phyloP scores from a whole-genome alignment of 92 coral and sea anemone species.

The Palythoa heliodiscus region DNA sequence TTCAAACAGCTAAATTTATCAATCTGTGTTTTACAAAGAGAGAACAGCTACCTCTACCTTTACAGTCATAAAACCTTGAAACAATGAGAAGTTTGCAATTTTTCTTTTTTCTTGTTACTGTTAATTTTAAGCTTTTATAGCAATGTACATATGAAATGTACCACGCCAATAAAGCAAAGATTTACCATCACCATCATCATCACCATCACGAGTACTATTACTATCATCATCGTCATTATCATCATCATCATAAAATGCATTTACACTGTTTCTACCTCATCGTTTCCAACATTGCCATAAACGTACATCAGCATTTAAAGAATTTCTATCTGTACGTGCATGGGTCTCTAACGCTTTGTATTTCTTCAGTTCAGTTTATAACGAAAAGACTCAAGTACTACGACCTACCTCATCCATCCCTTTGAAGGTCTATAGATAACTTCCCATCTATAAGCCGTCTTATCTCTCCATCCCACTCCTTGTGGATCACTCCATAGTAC shows the following conservation, averaged over 20 bases:
- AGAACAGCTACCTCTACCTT: too few species aligned
- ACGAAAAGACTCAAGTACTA: not conserved
- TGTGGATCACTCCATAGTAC: constrained; percentile 80
- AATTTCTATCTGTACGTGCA: not conserved
- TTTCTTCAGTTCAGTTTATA: not conserved
- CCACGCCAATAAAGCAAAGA: too few species aligned
- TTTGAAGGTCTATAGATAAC: constrained; percentile 74
- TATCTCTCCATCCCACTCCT: constrained; percentile 67
- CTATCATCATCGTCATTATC: not conserved
- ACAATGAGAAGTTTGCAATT: too few species aligned
- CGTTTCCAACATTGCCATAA: too few species aligned
- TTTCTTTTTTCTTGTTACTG: too few species aligned
- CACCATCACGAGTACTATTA: not conserved
- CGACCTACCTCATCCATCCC: constrained; percentile 67
- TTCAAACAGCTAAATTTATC: too few species aligned
- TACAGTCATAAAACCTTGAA: too few species aligned
- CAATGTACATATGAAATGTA: not conserved
- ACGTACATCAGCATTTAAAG: too few species aligned
- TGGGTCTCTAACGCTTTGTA: not conserved
- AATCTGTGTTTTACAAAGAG: too few species aligned
- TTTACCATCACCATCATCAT: not conserved
- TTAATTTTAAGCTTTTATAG: too few species aligned
- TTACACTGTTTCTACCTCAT: not conserved
- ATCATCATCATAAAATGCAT: not conserved
- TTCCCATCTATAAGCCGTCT: constrained; percentile 77